Evolutionary conservation across 2,888 invertebrate genomes (phyloP), one percentile per base, ranked within the genome.

Genomic region (Apamea monoglypha): DNA sequence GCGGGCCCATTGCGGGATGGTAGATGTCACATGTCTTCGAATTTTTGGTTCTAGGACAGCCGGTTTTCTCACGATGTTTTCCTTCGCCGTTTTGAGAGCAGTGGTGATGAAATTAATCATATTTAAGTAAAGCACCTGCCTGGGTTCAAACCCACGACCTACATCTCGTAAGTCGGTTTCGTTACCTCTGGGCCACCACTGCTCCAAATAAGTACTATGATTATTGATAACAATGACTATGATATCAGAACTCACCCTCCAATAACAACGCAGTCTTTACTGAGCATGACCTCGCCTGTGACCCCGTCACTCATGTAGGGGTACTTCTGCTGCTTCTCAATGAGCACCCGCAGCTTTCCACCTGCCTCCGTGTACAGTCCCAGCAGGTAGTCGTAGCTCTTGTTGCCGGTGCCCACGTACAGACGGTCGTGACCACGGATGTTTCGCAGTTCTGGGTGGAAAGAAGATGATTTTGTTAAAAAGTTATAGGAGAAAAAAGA

Each of bases 401-500:
- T 94, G 95, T 99, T 99, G 32, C 97, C 97, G 0, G 97, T 96
- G 1, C 98, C 97, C 44, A 99, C 97, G 96, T 99, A 99, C 56
- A 99, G 96, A n/a, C 98, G 97, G 95, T 99, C 99, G 93, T 98
- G 98, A 2, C 99, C 99, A 83, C 98, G 97, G 76, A 98, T 97
- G 96, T 99, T 99, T 76, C 99, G 98, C 86, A 97, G 97, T 74
- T 94, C 98, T 98, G 91, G 81, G 10, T 83, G 40, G 1, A 16
- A 7, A 61, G 0, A 40, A 3, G 4, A 10, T 21, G 3, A 14
- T 21, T 18, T 71, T 36, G 36, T 71, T 18, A 16, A 71, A 56
- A 50, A 12, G 29, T 6, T 1, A 47, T 7, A 4, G n/a, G 0
- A 2, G 10, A 8, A 14, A 69, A 21, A 29, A 47, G 12, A 6